Percentiles rank a stretch among this genome's conserved stretches.
These are phyloP conservation scores for Lepidothrix coronata DNA, from an alignment of 2,113 vertebrate species.

Conservation along the genomic window DNA sequence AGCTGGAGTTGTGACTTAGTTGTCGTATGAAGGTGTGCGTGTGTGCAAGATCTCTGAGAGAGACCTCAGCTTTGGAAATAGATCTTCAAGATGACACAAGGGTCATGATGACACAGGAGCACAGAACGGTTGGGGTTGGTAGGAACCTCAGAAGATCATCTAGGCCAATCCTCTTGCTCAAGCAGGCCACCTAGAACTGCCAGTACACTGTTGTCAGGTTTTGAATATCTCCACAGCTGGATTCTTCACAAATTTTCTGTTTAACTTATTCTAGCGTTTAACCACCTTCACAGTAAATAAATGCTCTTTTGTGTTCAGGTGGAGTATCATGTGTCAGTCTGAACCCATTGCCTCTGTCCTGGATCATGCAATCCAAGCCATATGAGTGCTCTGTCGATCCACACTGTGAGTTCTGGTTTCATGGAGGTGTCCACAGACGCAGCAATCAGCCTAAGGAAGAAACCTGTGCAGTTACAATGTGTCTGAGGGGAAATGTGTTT, in stretches of 20 bases:
- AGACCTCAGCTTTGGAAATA: not conserved
- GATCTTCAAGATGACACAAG: not conserved
- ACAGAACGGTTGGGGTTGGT: not conserved
- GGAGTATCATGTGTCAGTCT: not conserved
- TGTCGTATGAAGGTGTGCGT: not conserved
- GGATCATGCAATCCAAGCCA: not conserved
- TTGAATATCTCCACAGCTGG: not conserved
- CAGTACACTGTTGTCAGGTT: not conserved
- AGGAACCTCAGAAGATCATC: not conserved
- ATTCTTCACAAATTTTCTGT: not conserved
- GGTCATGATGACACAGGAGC: not conserved
- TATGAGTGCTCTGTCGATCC: not conserved
- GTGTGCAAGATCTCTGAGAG: not conserved
- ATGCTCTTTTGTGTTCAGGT: not conserved
- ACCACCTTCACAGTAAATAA: not conserved
- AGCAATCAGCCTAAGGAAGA: not conserved
- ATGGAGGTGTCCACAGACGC: not conserved
- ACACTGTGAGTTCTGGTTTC: not conserved
- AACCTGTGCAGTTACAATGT: not conserved
- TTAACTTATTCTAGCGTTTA: not conserved
- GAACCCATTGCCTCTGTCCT: not conserved
- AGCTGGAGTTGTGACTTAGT: not conserved
- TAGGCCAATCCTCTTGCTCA: not conserved
- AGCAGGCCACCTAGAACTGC: not conserved
- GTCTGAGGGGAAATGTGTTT: not conserved